Conservation (phyloP, 2,888 invertebrate species). For the Electrophaes corylata region DNA sequence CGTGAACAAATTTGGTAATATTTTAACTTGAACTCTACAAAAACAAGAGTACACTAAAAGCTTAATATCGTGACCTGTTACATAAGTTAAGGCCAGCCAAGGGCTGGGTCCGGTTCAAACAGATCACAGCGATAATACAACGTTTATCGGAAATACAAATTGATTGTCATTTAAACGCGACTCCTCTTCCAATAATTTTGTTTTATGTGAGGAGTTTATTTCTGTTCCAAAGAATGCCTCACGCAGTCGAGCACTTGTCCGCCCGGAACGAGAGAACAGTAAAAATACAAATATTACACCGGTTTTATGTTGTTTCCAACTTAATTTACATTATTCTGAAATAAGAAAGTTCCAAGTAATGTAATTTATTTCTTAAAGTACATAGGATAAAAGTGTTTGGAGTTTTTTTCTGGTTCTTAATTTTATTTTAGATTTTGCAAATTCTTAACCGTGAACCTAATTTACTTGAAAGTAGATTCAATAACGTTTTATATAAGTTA, state of each 20-base stretch:
- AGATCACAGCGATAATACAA: slow-evolving; percentile 59
- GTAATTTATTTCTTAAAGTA: slow-evolving; percentile 41
- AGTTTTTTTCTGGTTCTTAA: slow-evolving; percentile 33
- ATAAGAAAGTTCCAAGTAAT: slow-evolving; percentile 42
- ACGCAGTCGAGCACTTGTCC: slow-evolving; percentile 33
- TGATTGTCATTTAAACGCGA: slow-evolving; percentile 58
- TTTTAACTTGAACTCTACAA: slow-evolving; percentile 30
- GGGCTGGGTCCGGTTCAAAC: slow-evolving; percentile 46
- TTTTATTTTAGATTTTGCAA: slow-evolving; percentile 20
- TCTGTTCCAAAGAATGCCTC: slow-evolving; percentile 32
- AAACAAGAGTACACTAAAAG: slow-evolving; percentile 25
- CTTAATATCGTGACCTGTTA: slow-evolving; percentile 31
- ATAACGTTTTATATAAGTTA: background rate
- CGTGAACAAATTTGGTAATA: slow-evolving; percentile 25
- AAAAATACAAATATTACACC: slow-evolving; percentile 41
- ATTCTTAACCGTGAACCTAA: slow-evolving; percentile 25
- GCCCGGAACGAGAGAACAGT: slow-evolving; percentile 38
- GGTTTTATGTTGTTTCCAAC: slow-evolving; percentile 38
- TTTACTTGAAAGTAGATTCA: slow-evolving; percentile 17
- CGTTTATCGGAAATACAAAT: slow-evolving; percentile 67
- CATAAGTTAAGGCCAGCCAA: slow-evolving; percentile 42
- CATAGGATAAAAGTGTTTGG: slow-evolving; percentile 33
- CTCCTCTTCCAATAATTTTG: slow-evolving; percentile 42
- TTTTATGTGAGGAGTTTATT: slow-evolving; percentile 39
- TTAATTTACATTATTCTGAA: slow-evolving; percentile 41